Evolutionary conservation across 1,140 invertebrate species (phyloP).

Genomic region (Saccostrea cuccullata): DNA sequence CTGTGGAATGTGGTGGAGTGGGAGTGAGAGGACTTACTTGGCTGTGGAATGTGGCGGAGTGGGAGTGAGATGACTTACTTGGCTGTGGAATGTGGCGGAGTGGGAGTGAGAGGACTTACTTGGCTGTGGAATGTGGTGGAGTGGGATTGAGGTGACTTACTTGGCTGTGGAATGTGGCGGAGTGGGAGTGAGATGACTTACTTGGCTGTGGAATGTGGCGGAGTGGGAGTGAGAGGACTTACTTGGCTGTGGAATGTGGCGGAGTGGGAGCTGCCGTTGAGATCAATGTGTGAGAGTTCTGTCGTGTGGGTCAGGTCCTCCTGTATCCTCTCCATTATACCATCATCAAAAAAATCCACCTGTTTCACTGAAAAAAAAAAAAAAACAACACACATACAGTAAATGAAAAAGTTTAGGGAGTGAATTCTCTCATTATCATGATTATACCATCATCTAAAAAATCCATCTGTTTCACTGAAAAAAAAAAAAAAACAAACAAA

Average conservation of each 20-base stretch:
- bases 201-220: conserved; percentile 84
- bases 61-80: conserved; percentile 80
- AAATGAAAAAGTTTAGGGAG: too few relatives aligned
- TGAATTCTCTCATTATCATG: too few relatives aligned
- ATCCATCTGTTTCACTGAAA: conserved; percentile 80
- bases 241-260: conserved; percentile 85
- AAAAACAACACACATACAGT: too few relatives aligned
- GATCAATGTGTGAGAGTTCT: conserved; percentile 83
- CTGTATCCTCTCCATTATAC: conserved; percentile 91
- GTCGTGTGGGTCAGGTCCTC: conserved; percentile 82
- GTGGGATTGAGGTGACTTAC: conserved; percentile 79
- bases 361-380: conserved; percentile 67
- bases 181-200: conserved; percentile 78
- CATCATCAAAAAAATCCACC: conserved; percentile 90
- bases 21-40: conserved; percentile 80
- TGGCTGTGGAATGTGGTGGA: conserved; percentile 84
- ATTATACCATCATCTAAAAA: conserved; percentile 92
- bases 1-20: too few relatives aligned
- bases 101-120: conserved; percentile 80
- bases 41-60: conserved; percentile 83
- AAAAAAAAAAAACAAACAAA: too few relatives aligned
- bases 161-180: conserved; percentile 84
- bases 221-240: conserved; percentile 75
- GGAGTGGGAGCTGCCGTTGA: conserved; percentile 80
- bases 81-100: conserved; percentile 83